Conservation (phyloP, 2,888 invertebrate genomes). For the Lepas anatifera region DNA sequence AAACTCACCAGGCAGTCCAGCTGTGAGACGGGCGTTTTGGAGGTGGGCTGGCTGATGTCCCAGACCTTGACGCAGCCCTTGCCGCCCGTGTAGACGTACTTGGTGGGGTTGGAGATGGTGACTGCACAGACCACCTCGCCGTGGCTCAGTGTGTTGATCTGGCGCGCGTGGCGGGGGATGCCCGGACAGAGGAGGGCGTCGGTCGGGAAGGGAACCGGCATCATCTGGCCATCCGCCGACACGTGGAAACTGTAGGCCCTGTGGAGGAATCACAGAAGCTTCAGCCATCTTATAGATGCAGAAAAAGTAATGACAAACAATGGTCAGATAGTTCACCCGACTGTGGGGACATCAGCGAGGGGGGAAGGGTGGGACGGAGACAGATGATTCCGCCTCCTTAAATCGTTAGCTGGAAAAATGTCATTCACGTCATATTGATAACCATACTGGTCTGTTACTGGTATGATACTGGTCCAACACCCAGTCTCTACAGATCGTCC, state of each 20-base stretch:
- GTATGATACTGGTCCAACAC: too few relatives aligned
- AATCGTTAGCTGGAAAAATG: too few relatives aligned
- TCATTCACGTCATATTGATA: too few relatives aligned
- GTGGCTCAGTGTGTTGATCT: slow-evolving; percentile 80
- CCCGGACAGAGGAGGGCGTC: slow-evolving; percentile 89
- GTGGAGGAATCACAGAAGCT: too few relatives aligned
- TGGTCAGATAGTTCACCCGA: too few relatives aligned
- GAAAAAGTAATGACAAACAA: too few relatives aligned
- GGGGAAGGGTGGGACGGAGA: too few relatives aligned
- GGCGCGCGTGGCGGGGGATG: slow-evolving; percentile 79
- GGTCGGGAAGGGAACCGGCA: slow-evolving; percentile 87
- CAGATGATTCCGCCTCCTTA: too few relatives aligned
- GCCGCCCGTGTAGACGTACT: slow-evolving; percentile 95
- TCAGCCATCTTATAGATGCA: too few relatives aligned
- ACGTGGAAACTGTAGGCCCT: slow-evolving; percentile 93
- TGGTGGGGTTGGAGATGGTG: slow-evolving; percentile 75
- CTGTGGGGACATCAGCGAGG: too few relatives aligned
- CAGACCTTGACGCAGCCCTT: slow-evolving; percentile 92
- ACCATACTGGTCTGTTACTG: too few relatives aligned
- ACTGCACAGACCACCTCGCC: slow-evolving; percentile 98
- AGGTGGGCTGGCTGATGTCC: slow-evolving; percentile 50
- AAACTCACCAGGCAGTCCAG: slow-evolving; percentile 64
- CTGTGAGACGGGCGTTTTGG: slow-evolving; percentile 74
- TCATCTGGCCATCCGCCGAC: slow-evolving; percentile 72
- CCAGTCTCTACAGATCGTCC: too few relatives aligned